A percentile compares a stretch with the other conserved stretches of the same genome.
Conservation (phyloP, 2,888 invertebrate species). For the Drosophila yooni region DNA sequence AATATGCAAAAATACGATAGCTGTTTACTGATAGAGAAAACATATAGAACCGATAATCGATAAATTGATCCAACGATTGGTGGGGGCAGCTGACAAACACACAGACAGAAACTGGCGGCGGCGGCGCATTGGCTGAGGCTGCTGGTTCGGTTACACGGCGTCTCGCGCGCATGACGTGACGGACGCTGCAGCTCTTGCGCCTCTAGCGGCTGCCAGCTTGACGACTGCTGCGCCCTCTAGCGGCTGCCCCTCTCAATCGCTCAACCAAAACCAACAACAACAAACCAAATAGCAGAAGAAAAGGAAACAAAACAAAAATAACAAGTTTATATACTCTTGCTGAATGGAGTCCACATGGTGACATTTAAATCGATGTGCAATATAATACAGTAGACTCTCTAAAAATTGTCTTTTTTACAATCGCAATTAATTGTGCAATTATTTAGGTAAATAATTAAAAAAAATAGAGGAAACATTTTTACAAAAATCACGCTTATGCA, state of each 20-base stretch:
- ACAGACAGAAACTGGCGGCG: constrained; percentile 41
- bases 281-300: constrained; percentile 32
- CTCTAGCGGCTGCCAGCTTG: constrained; percentile 26
- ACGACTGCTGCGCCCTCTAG: constrained; percentile 17
- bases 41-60: constrained; percentile 21
- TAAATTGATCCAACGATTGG: constrained; percentile 23
- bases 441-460: not conserved
- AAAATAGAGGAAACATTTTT: not conserved
- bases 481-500: not conserved
- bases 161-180: constrained; percentile 25
- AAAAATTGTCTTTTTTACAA: not conserved
- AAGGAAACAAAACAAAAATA: constrained; percentile 6
- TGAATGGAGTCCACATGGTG: not conserved
- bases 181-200: constrained; percentile 32
- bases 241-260: constrained; percentile 5
- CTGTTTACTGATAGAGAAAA: constrained; percentile 30
- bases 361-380: not conserved
- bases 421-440: too few species aligned
- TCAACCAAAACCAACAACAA: constrained; percentile 33
- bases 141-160: constrained; percentile 70
- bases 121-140: constrained; percentile 57
- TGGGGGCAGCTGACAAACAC: constrained; percentile 10
- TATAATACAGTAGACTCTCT: constrained; percentile 3
- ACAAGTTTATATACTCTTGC: constrained; percentile 11
- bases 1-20: constrained; percentile 44